phyloP scores from a whole-genome alignment of 2,797 vertebrate genomes.

The Argentina silus region DNA sequence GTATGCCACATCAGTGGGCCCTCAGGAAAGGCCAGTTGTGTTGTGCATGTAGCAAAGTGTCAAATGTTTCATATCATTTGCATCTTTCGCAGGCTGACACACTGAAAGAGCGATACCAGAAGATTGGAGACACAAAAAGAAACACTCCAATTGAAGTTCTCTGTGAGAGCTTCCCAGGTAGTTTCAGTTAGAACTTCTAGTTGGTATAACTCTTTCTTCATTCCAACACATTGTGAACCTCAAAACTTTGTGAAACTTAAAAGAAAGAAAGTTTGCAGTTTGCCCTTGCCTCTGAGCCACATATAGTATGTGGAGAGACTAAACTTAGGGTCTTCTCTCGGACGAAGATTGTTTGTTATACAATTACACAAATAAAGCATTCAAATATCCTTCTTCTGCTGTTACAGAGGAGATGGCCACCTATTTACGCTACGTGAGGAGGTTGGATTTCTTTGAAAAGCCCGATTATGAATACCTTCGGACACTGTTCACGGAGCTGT shows the following conservation, averaged over 20 bases:
- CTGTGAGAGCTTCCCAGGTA: conserved; percentile 99
- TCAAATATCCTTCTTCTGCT: conserved; percentile 7
- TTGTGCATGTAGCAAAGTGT: not conserved
- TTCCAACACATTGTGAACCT: not conserved
- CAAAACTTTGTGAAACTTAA: too few species aligned
- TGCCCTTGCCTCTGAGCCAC: not conserved
- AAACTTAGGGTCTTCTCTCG: too few species aligned
- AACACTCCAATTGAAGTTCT: conserved; percentile 98
- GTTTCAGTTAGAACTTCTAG: not conserved
- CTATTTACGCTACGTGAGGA: conserved; percentile 94
- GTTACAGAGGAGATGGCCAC: conserved; percentile 97
- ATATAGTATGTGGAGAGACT: not conserved
- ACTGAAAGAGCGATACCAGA: conserved; percentile 98
- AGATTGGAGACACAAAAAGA: conserved; percentile 98
- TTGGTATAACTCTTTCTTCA: not conserved
- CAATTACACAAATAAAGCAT: not conserved
- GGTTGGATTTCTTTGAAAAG: conserved; percentile 98
- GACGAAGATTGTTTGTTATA: not conserved
- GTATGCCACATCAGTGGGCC: too few species aligned
- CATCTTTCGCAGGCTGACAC: conserved; percentile 89
- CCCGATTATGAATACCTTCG: conserved; percentile 97
- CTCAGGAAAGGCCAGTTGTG: too few species aligned
- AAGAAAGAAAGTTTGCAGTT: too few species aligned
- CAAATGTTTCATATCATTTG: conserved; percentile 9
- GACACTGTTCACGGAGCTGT: conserved; percentile 95